Base-by-base conservation (phyloP, 2,888 invertebrate species). In the Microctonus aethiopoides region DNA sequence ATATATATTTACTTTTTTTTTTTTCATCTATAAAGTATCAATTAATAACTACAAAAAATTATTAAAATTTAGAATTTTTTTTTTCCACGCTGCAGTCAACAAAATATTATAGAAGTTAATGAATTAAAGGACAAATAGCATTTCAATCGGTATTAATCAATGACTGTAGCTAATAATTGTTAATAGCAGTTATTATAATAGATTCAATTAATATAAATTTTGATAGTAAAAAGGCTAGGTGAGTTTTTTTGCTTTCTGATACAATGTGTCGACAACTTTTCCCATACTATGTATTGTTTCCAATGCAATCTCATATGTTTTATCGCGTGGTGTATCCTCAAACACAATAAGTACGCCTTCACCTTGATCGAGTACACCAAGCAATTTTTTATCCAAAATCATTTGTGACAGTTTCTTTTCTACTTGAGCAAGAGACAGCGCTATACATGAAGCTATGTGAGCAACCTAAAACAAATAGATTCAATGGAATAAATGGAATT, bases 341-440 rank as follows among this genome's bases (percentile, higher is more conserved):
- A 98, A 99, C 51, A 99, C 96, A 82, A 99, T 96, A 74, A 99
- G 89, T 65, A 99, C 97, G 73, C 99, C 99, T 87, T 96, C 96
- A 72, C 98, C 99, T 88, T 99, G 99, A 89, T 99, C 99, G 77
- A 99, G 90, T 79, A 99, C 99, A 24, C 99, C 98, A 88, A 94
- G 92, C 79, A 99, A 93, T 88, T 99, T 99, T 84, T 97, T 96
- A 88, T 99, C 99, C 86, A 99, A 89, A 85, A 99, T 99, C 99
- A 99, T 99, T 88, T 99, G 99, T 62, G 99, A 99, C 71, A 99
- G 89, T 88, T 99, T 99, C 89, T 98, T 97, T 88, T 99, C 99
- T 65, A 99, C 99, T 88, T 94, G 91, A 59, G 93, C 89, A 91
- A 95, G 92, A 11, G 96, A 94, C 73, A 98, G 89, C 80, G 95